phyloP scores from a whole-genome alignment of 1,140 invertebrate species.

The Microvelia longipes region DNA sequence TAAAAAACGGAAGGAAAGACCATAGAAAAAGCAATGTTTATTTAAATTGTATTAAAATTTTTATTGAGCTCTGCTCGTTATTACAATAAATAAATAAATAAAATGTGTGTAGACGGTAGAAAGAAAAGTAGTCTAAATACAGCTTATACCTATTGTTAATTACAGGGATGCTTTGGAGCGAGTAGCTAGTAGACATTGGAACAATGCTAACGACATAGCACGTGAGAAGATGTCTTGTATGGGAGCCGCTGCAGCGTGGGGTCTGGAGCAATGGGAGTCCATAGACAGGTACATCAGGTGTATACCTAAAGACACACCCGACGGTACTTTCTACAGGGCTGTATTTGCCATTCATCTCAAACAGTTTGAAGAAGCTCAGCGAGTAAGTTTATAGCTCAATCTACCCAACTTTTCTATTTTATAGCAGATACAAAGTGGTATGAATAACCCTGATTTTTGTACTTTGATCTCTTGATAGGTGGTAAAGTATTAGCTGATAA shows the following conservation, averaged over 20 bases:
- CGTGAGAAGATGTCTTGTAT: constrained; percentile 75
- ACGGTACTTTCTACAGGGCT: constrained; percentile 89
- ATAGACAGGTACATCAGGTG: constrained; percentile 77
- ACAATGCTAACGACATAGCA: constrained; percentile 45
- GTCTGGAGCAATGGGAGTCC: constrained; percentile 75
- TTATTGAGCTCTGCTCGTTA: too few relatives aligned
- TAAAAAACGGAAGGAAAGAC: too few relatives aligned
- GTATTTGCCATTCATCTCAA: constrained; percentile 83
- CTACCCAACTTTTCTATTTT: background rate
- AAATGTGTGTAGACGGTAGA: too few relatives aligned
- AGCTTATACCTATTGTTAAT: too few relatives aligned
- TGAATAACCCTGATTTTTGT: background rate
- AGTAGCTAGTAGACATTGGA: constrained; percentile 61
- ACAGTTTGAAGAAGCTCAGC: constrained; percentile 51
- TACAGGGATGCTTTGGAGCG: constrained; percentile 50
- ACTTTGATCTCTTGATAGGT: too few relatives aligned
- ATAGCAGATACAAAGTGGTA: background rate
- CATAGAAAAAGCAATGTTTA: too few relatives aligned
- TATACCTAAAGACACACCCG: constrained; percentile 76
- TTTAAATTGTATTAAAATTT: too few relatives aligned
- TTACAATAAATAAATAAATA: too few relatives aligned
- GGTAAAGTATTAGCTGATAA: too few relatives aligned
- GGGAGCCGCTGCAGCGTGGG: constrained; percentile 90
- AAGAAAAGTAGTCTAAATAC: too few relatives aligned
- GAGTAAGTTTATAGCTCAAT: constrained; percentile 16